These are phyloP conservation scores for Taenioides sp. DNA, from an alignment of 2,797 vertebrate genomes.

Conservation along the genomic window DNA sequence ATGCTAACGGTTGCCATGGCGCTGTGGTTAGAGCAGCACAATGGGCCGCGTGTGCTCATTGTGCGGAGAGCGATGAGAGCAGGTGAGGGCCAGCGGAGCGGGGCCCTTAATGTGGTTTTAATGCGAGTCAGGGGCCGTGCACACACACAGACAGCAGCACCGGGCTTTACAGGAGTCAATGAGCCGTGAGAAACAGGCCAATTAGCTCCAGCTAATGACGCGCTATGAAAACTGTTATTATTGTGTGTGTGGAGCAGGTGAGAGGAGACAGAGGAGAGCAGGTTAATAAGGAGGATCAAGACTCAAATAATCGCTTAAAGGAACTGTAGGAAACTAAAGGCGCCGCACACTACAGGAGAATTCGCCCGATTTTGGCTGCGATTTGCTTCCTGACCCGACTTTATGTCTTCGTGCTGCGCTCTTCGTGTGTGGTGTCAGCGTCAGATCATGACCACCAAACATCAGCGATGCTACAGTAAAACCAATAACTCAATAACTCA, in stretches of 20 bases:
- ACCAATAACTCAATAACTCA: too few relatives aligned
- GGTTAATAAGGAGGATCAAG: background rate
- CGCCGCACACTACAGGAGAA: too few relatives aligned
- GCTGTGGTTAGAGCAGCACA: too few relatives aligned
- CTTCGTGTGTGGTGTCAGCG: too few relatives aligned
- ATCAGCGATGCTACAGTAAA: too few relatives aligned
- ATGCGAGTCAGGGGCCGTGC: constrained; percentile 26
- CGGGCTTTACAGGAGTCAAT: constrained; percentile 54
- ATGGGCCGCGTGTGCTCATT: background rate
- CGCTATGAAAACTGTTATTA: constrained; percentile 72
- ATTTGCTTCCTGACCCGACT: too few relatives aligned
- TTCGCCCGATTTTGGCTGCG: too few relatives aligned
- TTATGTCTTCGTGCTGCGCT: too few relatives aligned
- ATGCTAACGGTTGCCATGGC: background rate
- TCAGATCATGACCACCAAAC: too few relatives aligned
- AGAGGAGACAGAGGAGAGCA: background rate
- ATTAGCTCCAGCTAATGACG: constrained; percentile 64
- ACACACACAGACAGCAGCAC: constrained; percentile 36
- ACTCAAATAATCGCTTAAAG: too few relatives aligned
- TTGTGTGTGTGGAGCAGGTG: constrained; percentile 27
- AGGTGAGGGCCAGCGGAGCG: constrained; percentile 51
- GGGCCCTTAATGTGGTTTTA: background rate
- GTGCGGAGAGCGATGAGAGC: constrained; percentile 35
- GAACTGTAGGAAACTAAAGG: too few relatives aligned
- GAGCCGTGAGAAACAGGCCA: constrained; percentile 71